Base-by-base conservation (phyloP, 2,888 invertebrate genomes). In the Dioctria rufipes region DNA sequence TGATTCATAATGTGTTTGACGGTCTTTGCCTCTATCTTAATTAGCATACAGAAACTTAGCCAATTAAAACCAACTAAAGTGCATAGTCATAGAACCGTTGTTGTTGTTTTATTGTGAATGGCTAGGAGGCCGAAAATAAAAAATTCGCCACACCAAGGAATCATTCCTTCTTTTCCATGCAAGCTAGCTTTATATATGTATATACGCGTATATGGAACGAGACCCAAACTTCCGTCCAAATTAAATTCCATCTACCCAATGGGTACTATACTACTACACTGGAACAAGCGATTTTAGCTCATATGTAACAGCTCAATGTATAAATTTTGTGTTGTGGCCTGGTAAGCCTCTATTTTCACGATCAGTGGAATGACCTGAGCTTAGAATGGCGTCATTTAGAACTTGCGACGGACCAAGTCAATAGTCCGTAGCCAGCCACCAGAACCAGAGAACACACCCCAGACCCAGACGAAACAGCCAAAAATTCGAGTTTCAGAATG, bases 151-250 rank as follows among this genome's bases (percentile, higher is more conserved):
- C 5, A 46, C 8, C 46, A 6, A 54, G 54, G 4, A 54, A 8
- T 54, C 54, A 11, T 46, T 46, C 2, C 46, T 25, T 25, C 46
- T 46, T 5, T 8, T 46, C 46, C 46, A 46, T 11, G 54, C 8
- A n/a, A 54, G 54, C 9, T 54, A 54, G 8, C 4, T 54, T 11
- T 4, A 54, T 11, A 54, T 54, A n/a, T n/a, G n/a, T n/a, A 25
- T 25, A 25, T 25, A 25, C 25, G 25, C 25, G 54, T 11, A 54
- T 4, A 4, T 11, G 54, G 4, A 11, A 11, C 54, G 25, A 54
- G 54, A 54, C 54, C 54, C 54, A 54, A 54, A 54, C 54, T 54
- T 54, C 54, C 54, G 54, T 54, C n/a, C 54, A 54, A 54, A 54
- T 54, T 54, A 11, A 11, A 4, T 25, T 25, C 25, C 25, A 25